Evolutionary conservation across 1,140 invertebrate species (phyloP).

Genomic region (Spodoptera frugiperda): DNA sequence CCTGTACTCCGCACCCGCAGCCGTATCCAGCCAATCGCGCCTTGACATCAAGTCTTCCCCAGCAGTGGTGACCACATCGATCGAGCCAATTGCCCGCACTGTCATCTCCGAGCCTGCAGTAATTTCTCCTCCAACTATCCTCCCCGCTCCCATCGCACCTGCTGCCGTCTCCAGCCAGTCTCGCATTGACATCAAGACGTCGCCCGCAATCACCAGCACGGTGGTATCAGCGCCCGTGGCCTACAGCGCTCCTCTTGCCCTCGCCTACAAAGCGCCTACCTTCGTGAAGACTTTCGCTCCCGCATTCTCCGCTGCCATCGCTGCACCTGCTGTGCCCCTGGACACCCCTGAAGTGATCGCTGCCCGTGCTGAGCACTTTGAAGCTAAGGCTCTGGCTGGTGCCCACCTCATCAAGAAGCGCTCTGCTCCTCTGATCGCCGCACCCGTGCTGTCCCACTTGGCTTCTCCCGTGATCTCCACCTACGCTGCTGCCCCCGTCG

Average conservation of each 20-base stretch:
- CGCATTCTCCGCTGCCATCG: constrained; percentile 55
- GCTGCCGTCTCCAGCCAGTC: constrained; percentile 72
- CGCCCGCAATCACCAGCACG: constrained; percentile 68
- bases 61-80: constrained; percentile 53
- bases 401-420: constrained; percentile 75
- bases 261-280: constrained; percentile 28
- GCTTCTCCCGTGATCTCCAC: constrained; percentile 62
- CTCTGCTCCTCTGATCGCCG: constrained; percentile 62
- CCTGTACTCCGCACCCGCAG: constrained; percentile 61
- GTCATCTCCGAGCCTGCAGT: constrained; percentile 49
- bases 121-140: constrained; percentile 51
- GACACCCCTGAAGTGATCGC: constrained; percentile 83
- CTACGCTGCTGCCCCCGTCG: constrained; percentile 64
- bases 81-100: constrained; percentile 52
- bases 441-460: constrained; percentile 54
- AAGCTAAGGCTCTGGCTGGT: constrained; percentile 73
- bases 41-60: constrained; percentile 72
- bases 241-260: constrained; percentile 60
- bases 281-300: constrained; percentile 51
- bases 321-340: constrained; percentile 63
- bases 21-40: constrained; percentile 72
- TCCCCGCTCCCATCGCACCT: constrained; percentile 63
- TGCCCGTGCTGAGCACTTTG: constrained; percentile 80
- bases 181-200: constrained; percentile 74
- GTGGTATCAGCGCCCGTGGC: constrained; percentile 53